Evolutionary conservation across 2,797 vertebrate genomes (phyloP).

Genomic region (Lacerta viridis): DNA sequence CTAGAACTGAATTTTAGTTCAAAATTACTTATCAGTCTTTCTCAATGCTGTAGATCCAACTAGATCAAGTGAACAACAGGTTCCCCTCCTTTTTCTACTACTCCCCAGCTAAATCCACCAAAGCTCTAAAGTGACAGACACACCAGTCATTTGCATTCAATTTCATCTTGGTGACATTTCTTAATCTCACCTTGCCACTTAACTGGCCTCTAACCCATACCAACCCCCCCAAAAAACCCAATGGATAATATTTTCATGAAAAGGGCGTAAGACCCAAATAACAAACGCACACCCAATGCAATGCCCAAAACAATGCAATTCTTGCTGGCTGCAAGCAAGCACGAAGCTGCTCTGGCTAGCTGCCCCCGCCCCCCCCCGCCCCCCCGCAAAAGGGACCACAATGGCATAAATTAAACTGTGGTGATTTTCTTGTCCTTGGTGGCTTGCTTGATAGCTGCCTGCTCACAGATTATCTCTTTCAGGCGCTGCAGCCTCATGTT

Average conservation of each 20-base stretch:
- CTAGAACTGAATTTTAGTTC: not conserved
- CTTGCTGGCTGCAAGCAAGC: not conserved
- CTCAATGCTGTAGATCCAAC: not conserved
- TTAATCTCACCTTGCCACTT: not conserved
- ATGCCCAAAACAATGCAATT: not conserved
- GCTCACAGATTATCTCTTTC: slow-evolving; percentile 99
- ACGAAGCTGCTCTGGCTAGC: too few species aligned
- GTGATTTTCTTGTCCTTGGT: slow-evolving; percentile 99
- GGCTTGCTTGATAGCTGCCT: slow-evolving; percentile 98
- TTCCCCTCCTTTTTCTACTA: not conserved
- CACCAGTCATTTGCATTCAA: not conserved
- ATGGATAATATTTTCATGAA: accelerated
- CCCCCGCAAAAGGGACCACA: accelerated
- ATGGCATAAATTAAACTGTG: slow-evolving; percentile 82
- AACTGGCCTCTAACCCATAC: not conserved
- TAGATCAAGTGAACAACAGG: not conserved
- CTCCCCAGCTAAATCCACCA: accelerated
- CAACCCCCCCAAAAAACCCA: accelerated
- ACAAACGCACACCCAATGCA: not conserved
- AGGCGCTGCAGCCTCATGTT: slow-evolving; percentile 94
- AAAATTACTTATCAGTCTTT: not conserved
- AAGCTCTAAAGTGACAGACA: not conserved
- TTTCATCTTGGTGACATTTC: not conserved
- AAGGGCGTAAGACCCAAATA: not conserved
- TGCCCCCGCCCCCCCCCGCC: accelerated